phyloP scores from a whole-genome alignment of 2,113 vertebrate species.

The Meriones unguiculatus region DNA sequence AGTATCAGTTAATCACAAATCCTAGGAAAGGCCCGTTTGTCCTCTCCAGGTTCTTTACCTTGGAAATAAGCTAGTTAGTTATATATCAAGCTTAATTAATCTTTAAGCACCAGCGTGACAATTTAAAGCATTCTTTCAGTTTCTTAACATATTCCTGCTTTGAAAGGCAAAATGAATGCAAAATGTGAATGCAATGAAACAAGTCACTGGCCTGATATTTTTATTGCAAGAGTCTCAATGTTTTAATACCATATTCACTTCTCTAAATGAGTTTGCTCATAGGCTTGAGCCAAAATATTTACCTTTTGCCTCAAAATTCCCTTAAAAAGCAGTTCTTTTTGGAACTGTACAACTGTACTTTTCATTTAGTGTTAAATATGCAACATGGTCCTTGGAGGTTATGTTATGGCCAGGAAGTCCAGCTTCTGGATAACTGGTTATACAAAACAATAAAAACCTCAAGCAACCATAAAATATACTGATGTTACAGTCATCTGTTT shows the following conservation, averaged over 20 bases:
- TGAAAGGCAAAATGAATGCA: slow-evolving; percentile 78
- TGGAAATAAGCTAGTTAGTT: slow-evolving; percentile 40
- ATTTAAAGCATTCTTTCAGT: slow-evolving; percentile 61
- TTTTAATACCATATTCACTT: slow-evolving; percentile 64
- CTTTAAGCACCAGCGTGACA: slow-evolving; percentile 64
- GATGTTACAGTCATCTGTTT: slow-evolving; percentile 45
- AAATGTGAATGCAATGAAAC: slow-evolving; percentile 67
- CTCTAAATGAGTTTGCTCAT: slow-evolving; percentile 50
- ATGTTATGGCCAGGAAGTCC: slow-evolving; percentile 53
- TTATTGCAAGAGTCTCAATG: slow-evolving; percentile 60
- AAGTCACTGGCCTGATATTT: slow-evolving; percentile 53
- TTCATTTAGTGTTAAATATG: slow-evolving; percentile 82
- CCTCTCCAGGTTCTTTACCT: background rate
- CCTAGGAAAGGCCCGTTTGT: background rate
- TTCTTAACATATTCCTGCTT: slow-evolving; percentile 69
- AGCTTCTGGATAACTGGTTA: slow-evolving; percentile 69
- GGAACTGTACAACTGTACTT: slow-evolving; percentile 78
- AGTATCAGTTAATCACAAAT: slow-evolving; percentile 23
- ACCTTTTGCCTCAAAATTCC: slow-evolving; percentile 52
- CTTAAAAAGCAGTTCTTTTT: slow-evolving; percentile 61
- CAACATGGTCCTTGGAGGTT: slow-evolving; percentile 66
- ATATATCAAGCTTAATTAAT: slow-evolving; percentile 23
- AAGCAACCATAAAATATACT: slow-evolving; percentile 55
- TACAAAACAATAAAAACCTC: slow-evolving; percentile 65
- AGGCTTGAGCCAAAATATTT: slow-evolving; percentile 62